Conservation (phyloP, 2,113 vertebrate species). For the Nothocercus nigrocapillus region DNA sequence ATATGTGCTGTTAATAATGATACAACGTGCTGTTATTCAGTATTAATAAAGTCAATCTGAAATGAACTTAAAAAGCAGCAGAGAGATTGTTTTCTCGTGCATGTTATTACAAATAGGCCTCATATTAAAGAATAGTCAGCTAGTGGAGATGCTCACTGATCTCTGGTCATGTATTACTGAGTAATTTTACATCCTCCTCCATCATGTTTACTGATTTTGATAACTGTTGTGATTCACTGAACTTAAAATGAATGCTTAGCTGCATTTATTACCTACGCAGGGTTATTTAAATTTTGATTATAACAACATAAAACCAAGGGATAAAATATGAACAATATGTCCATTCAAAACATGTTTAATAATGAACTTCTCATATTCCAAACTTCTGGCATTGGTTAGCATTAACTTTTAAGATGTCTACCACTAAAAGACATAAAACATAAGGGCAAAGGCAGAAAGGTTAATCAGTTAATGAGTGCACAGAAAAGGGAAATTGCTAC, state of each 20-base stretch:
- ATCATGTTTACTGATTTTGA: background rate
- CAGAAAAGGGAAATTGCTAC: background rate
- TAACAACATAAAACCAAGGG: background rate
- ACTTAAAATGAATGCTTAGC: background rate
- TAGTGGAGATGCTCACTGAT: background rate
- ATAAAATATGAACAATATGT: background rate
- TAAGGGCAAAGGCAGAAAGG: background rate
- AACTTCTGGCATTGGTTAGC: background rate
- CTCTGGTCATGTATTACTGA: background rate
- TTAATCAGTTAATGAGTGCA: background rate
- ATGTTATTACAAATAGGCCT: constrained; percentile 10
- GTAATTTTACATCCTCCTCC: background rate
- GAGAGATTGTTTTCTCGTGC: background rate
- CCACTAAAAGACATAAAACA: background rate
- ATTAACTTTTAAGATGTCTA: background rate
- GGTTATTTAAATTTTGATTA: background rate
- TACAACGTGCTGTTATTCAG: background rate
- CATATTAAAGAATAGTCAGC: background rate
- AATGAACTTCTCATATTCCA: background rate
- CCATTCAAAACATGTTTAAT: background rate
- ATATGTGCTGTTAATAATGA: constrained; percentile 13
- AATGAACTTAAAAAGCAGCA: constrained; percentile 51
- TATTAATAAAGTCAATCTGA: constrained; percentile 37
- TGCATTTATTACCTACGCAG: background rate
- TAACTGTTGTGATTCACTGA: background rate